phyloP scores from a whole-genome alignment of 2,797 vertebrate species.

The Gymnothorax javanicus region DNA sequence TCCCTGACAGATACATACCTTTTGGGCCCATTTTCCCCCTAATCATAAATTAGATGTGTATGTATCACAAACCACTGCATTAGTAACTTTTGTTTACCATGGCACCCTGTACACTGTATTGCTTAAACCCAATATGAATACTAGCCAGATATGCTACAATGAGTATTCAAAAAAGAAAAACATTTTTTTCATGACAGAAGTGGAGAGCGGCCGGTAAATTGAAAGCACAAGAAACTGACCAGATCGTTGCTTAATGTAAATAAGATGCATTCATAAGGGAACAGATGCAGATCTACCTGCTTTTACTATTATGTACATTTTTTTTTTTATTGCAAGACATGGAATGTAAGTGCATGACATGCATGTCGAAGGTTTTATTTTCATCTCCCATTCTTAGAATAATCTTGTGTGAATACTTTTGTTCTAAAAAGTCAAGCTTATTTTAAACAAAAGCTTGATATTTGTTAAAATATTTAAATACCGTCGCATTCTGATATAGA shows the following conservation, averaged over 20 bases:
- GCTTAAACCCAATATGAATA: constrained; percentile 59
- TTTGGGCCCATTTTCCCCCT: not conserved
- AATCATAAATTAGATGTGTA: not conserved
- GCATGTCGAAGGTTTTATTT: not conserved
- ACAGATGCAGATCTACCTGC: not conserved
- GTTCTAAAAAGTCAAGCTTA: not conserved
- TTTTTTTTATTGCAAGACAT: constrained; percentile 13
- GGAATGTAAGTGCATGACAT: constrained; percentile 8
- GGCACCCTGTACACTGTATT: constrained; percentile 74
- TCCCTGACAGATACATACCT: not conserved
- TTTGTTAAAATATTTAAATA: constrained; percentile 11
- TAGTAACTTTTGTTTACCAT: constrained; percentile 64
- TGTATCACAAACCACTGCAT: not conserved
- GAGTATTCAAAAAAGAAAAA: not conserved
- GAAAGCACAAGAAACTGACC: constrained; percentile 3
- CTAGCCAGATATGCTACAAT: not conserved
- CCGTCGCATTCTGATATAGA: not conserved
- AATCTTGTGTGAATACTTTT: not conserved
- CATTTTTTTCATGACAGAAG: not conserved
- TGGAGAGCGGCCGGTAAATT: not conserved
- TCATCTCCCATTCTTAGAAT: not conserved
- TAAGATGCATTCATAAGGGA: not conserved
- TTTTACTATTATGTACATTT: not conserved
- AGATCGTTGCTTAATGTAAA: not conserved
- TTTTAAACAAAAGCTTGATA: not conserved